phyloP scores from a whole-genome alignment of 2,113 vertebrate species.

The Chaenocephalus aceratus region DNA sequence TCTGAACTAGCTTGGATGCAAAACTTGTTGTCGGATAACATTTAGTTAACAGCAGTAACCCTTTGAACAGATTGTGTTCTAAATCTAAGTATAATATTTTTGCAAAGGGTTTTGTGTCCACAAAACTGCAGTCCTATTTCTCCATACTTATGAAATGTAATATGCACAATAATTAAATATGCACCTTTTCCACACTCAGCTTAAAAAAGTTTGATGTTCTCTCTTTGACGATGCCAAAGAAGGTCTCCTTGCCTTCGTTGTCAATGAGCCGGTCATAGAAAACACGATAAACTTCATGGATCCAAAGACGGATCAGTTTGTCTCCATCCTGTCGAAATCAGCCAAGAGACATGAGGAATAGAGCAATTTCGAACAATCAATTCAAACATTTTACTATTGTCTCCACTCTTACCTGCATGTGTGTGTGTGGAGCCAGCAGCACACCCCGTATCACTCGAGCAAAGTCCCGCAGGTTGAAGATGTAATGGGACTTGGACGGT shows the following conservation, averaged over 20 bases:
- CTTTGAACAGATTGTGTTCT: not conserved
- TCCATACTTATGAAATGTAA: not conserved
- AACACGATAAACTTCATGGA: slow-evolving; percentile 95
- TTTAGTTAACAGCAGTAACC: not conserved
- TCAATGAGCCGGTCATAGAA: slow-evolving; percentile 94
- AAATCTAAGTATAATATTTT: not conserved
- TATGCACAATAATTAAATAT: not conserved
- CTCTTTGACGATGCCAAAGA: slow-evolving; percentile 90
- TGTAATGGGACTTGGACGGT: slow-evolving; percentile 95
- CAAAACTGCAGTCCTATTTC: not conserved
- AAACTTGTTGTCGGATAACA: not conserved
- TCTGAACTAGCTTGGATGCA: not conserved
- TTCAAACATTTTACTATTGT: not conserved
- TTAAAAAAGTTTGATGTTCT: slow-evolving; percentile 88
- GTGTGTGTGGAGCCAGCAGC: slow-evolving; percentile 90
- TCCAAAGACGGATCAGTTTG: slow-evolving; percentile 94
- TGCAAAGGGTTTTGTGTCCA: not conserved
- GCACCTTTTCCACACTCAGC: slow-evolving; percentile 89
- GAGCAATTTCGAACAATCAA: not conserved
- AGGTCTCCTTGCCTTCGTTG: slow-evolving; percentile 85
- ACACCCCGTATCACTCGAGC: slow-evolving; percentile 91
- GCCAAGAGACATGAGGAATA: not conserved
- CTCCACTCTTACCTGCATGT: slow-evolving; percentile 85
- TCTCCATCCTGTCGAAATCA: slow-evolving; percentile 86
- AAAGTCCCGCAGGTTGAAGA: slow-evolving; percentile 95